Base-by-base conservation (phyloP, 92 coral and sea anemone species). In the Nematostella vectensis region DNA sequence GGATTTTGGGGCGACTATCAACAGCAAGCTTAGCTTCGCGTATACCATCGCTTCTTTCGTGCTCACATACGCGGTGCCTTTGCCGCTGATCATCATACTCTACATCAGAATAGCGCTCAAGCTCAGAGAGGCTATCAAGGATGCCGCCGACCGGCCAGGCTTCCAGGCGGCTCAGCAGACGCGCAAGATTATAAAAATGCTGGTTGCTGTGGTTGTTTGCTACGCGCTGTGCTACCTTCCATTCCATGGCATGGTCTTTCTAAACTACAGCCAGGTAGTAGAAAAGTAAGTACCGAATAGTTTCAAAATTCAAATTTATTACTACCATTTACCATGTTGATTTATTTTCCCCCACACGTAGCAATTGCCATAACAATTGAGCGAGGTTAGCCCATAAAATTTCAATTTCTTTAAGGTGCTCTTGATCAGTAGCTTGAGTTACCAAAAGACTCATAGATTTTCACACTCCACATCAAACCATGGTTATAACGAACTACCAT, bases 81-180 rank as follows among this genome's bases (percentile, higher is more conserved):
- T 91, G 58, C 83, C 88, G 4, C 49, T 91, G 38, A 82, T 91
- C 60, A 87, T 80, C 52, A 47, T 76, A 25, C 68, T 91, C 31
- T 91, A 87, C 55, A 82, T 91, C 28, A 67, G 71, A 36, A 91
- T 91, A 27, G 93, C 85, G 22, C 60, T 86, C 1, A 88, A 88
- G 43, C 77, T 91, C 52, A 70, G 74, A 27, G 85, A 81, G 42
- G 98, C 95, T 12, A 88, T 75, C 61, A 70, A 63, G 33, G 98
- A 91, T 39, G 98, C 84, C 50, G 98, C 81, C 56, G 95, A 91
- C 72, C 83, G 98, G 58, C 96, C 95, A 8, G 98, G 98, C 8
- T 91, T 91, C 36, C 85, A 74, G 6, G 88, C 83, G 47, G 96
- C 87, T 52, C 89, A 87, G 42, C 78, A 82, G 27, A 91, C 95